phyloP scores from a whole-genome alignment of 2,113 vertebrate species.

The Axis porcinus region DNA sequence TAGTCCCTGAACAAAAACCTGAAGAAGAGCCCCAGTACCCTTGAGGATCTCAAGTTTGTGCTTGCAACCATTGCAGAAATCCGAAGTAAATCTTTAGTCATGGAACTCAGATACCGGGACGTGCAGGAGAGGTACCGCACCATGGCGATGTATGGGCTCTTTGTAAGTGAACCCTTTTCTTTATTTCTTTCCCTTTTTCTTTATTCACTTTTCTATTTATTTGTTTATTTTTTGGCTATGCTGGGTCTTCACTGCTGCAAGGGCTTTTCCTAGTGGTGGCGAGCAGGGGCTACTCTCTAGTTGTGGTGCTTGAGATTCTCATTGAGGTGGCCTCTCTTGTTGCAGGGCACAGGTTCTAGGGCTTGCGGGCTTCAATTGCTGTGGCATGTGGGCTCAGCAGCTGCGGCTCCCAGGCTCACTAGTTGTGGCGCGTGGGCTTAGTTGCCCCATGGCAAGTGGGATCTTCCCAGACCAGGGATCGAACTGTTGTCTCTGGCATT shows the following conservation, averaged over 20 bases:
- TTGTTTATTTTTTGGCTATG: background rate
- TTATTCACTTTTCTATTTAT: background rate
- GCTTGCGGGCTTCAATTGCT: background rate
- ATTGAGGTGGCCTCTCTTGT: background rate
- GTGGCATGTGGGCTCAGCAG: background rate
- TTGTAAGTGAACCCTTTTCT: constrained; percentile 77
- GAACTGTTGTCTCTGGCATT: background rate
- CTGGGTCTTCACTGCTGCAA: background rate
- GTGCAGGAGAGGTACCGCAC: constrained; percentile 92
- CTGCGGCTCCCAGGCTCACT: background rate
- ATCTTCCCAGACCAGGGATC: background rate
- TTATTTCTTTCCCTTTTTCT: background rate
- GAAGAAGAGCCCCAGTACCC: constrained; percentile 80
- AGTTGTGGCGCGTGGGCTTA: background rate
- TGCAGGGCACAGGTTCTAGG: background rate
- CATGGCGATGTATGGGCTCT: constrained; percentile 85
- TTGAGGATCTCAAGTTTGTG: constrained; percentile 91
- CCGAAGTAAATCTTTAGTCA: constrained; percentile 83
- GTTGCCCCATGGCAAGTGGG: background rate
- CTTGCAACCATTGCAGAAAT: constrained; percentile 88
- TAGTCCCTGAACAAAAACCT: constrained; percentile 84
- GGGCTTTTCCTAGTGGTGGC: background rate
- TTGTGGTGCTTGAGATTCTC: background rate
- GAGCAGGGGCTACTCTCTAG: background rate
- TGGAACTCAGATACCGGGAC: constrained; percentile 88